Evolutionary conservation across 2,113 vertebrate species (phyloP), one percentile per base, ranked within the genome.

Genomic region (Sisor rabdophorus): DNA sequence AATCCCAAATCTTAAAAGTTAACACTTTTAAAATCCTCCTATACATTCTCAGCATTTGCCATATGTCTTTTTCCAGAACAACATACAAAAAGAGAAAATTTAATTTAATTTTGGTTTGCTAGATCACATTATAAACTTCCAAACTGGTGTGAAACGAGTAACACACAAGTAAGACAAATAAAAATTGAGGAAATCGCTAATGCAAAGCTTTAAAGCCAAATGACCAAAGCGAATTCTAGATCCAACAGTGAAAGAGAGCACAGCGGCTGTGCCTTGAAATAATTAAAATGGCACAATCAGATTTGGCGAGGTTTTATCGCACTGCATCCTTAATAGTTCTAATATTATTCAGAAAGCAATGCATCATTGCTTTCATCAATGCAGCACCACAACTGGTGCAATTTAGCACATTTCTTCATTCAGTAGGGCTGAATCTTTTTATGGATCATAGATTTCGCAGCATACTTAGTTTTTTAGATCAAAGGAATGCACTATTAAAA

Each of bases 321-420:
- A 20, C 26, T 68, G 40, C 20, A 15, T 56, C 59, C 59, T 36
- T 50, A 6, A 26, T 73, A 36, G 44, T 58, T 17, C 24, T 50
- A 28, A 20, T 47, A n/a, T 44, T 50, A 58, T 24, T 20, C n/a
- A 67, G 60, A 44, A 67, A 26, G 36, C n/a, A 60, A 40, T 40
- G 16, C 47, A n/a, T n/a, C n/a, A n/a, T n/a, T n/a, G n/a, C n/a
- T n/a, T n/a, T n/a, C n/a, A n/a, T n/a, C n/a, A n/a, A n/a, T n/a
- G n/a, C n/a, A n/a, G n/a, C n/a, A n/a, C n/a, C n/a, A n/a, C n/a
- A 74, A 77, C 71, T 24, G 24, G 54, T 64, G 15, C 8, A 20
- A 19, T 65, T 75, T 75, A 13, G 22, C 30, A 13, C 26, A 61
- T 54, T 40, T 26, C 52, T 13, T 47, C 52, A 63, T 3, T 20